Percentiles rank a stretch among this genome's conserved stretches.
Evolutionary conservation across 1,140 invertebrate species (phyloP).

Genomic region (Drosophila arawakana): DNA sequence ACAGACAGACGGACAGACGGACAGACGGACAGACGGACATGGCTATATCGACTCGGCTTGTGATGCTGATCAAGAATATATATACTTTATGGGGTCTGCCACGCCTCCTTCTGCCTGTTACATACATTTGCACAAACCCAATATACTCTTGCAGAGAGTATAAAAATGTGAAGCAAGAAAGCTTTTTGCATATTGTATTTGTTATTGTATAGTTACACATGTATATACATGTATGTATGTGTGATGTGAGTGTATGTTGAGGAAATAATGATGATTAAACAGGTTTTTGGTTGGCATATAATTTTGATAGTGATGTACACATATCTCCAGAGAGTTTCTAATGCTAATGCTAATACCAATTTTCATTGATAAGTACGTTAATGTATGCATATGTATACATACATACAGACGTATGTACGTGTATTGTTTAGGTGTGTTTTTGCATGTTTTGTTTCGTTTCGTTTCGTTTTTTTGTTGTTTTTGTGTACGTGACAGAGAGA

Average conservation of each 20-base stretch:
- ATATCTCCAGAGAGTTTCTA: slow-evolving; percentile 28
- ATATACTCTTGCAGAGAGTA: too few relatives aligned
- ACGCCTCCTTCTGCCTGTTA: too few relatives aligned
- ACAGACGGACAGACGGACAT: too few relatives aligned
- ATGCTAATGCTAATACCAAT: slow-evolving; percentile 46
- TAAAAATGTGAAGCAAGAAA: neutral
- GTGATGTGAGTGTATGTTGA: neutral
- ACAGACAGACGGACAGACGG: too few relatives aligned
- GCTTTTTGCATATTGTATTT: neutral
- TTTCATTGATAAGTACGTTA: slow-evolving; percentile 53
- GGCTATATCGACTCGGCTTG: too few relatives aligned
- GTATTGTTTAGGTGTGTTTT: slow-evolving; percentile 14
- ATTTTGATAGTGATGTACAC: slow-evolving; percentile 13
- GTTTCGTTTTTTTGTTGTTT: slow-evolving; percentile 3
- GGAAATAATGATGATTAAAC: neutral
- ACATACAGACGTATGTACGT: neutral
- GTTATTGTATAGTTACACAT: neutral
- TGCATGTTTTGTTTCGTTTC: neutral
- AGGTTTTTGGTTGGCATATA: neutral
- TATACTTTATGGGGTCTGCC: too few relatives aligned
- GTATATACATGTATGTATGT: neutral
- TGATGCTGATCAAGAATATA: too few relatives aligned
- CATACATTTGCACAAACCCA: too few relatives aligned
- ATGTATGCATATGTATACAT: slow-evolving; percentile 12
- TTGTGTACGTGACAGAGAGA: slow-evolving; percentile 41